Base-by-base conservation (phyloP, 1,140 invertebrate species). In the Dreissena rostriformis region DNA sequence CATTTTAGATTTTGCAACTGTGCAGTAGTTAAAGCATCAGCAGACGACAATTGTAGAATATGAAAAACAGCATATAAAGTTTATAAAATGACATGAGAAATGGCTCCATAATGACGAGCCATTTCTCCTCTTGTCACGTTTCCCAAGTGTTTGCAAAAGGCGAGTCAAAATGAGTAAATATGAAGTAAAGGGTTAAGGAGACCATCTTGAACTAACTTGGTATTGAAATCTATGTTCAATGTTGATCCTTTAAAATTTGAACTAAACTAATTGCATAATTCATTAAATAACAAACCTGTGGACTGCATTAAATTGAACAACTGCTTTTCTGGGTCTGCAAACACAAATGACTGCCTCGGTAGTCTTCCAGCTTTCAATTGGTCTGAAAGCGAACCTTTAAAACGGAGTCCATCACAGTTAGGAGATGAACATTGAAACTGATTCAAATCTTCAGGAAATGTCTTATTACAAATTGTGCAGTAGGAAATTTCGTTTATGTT, bases 401-500 rank as follows among this genome's bases (percentile, higher is more conserved):
- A 67, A 67, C 66, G 66, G 11, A 67, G 26, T 22, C 66, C 66
- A n/a, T 67, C 66, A 67, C 66, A 67, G 66, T 67, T 67, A 15
- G 22, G 12, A 67, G 19, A 15, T n/a, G 19, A 67, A 28, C 66
- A 67, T 24, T 67, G 66, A 67, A 67, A 67, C 11, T 22, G 19
- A 67, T 67, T 24, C 26, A 67, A 28, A 12, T 67, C 66, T 67
- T 67, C 66, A 15, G 66, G 66, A 67, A 67, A 67, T 28, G 26
- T 28, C 26, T n/a, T 11, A 67, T 28, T 22, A 24, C 66, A 67
- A 15, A 67, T 28, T 11, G 19, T 28, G 26, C 66, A 67, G 26
- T 67, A 67, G 24, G 19, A 11, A 67, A 67, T 28, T 67, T 67
- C 66, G 24, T 67, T 67, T 57, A 19, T 57, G 53, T 57, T 57